Evolutionary conservation across 2,797 vertebrate genomes (phyloP), one percentile per base, ranked within the genome.

Genomic region (Bovichtus diacanthus): DNA sequence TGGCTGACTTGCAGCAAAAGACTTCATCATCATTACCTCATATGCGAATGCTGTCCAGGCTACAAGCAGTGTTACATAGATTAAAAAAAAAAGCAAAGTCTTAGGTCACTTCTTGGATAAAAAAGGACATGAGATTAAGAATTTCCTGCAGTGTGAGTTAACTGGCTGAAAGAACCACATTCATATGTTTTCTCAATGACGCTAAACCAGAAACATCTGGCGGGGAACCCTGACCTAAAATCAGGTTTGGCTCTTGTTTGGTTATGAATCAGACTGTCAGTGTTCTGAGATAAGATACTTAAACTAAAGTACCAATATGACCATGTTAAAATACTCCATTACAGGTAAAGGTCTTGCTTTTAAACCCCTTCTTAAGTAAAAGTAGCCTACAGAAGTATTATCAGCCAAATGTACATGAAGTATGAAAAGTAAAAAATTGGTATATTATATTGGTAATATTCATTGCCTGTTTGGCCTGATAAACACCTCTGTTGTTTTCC

Each of bases 1-100:
- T 63, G 82, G 77, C 68, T 88, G 77, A 63, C 75, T 63, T 0
- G 16, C 43, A 81, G 84, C 34, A n/a, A 53, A 65, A 27, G 21
- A 60, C 72, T 72, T 81, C 76, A 39, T 74, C 60, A 21, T 76
- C 74, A 83, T 91, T 80, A 90, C 84, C 69, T 91, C 89, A 91
- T 81, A 79, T 76, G 87, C 83, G 61, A 50, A 67, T 67, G 56
- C 36, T 58, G 62, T 67, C 61, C 36, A 64, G 46, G 34, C 74
- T 68, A 74, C 68, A 76, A 71, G 54, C 55, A 60, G 51, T 4
- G 21, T 67, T 74, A 61, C 51, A 78, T 16, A 27, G 58, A 81
- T 76, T n/a, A n/a, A 83, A 77, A 62, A 85, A 85, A 82, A 78
- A 46, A 78, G n/a, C 27, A 80, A 58, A 82, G 70, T 38, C 75